Evolutionary conservation across 1,140 invertebrate genomes (phyloP).

Genomic region (Brachionus angularis): DNA sequence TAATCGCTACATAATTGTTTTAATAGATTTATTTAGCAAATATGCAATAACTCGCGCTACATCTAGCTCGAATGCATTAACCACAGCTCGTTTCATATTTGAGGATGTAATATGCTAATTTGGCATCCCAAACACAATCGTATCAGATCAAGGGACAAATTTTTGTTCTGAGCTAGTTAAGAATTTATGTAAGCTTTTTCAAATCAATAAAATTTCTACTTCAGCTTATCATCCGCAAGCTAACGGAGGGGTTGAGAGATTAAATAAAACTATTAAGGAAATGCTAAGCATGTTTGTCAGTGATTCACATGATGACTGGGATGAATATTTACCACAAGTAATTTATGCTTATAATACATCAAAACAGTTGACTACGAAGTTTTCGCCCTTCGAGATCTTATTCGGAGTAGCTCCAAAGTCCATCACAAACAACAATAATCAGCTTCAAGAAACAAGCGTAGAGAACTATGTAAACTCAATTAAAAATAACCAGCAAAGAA

Average conservation of each 20-base stretch:
- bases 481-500: too few species aligned
- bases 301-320: constrained; percentile 22
- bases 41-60: constrained; percentile 48
- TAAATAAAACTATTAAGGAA: constrained; percentile 48
- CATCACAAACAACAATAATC: too few species aligned
- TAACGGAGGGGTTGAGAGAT: constrained; percentile 50
- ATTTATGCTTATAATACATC: not conserved
- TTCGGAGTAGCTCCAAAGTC: not conserved
- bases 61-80: constrained; percentile 16
- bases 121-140: not conserved
- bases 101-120: not conserved
- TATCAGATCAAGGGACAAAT: constrained; percentile 19
- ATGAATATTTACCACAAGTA: not conserved
- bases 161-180: not conserved
- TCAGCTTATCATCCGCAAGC: constrained; percentile 49
- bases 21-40: constrained; percentile 51
- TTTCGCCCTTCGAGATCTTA: not conserved
- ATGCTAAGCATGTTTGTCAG: constrained; percentile 5
- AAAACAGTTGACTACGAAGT: not conserved
- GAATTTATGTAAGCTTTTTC: constrained; percentile 21
- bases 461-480: too few species aligned
- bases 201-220: constrained; percentile 46
- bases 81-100: not conserved
- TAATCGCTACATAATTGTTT: constrained; percentile 49
- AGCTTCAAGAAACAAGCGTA: too few species aligned